Evolutionary conservation across 1,140 invertebrate genomes (phyloP), one percentile per base, ranked within the genome.

Genomic region (Pararge aegeria): DNA sequence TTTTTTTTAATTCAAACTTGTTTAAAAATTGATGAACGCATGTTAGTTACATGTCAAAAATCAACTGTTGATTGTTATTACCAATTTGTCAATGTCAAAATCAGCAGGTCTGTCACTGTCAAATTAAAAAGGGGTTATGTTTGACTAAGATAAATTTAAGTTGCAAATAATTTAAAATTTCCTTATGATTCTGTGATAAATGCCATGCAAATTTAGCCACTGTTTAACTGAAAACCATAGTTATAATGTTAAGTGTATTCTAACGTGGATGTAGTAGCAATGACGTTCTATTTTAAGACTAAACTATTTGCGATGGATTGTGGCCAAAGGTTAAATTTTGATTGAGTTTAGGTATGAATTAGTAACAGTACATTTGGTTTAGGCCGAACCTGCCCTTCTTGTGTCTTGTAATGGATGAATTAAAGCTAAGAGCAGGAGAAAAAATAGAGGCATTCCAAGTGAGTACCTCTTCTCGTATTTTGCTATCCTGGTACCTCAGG

Each of bases 301-400:
- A 72, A 70, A 67, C 78, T 82, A 81, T 84, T 76, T 78, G 73
- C 63, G 56, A 71, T 82, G 77, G 73, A 77, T 83, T 78, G 68
- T 66, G 82, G 80, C 75, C 85, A 88, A 88, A 88, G 85, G 85
- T 88, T 80, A 81, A 83, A 71, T 66, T 66, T 61, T 62, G 59
- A 61, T 62, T 64, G 80, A 75, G 73, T 86, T 82, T 83, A 64
- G 68, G 65, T 75, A 75, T 78, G 74, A 77, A 24, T 24, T 24
- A 74, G 78, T 79, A 74, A 66, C 59, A 66, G 55, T 73, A 62
- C 60, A 60, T 75, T 69, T 71, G 68, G 62, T 63, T 59, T 66
- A 76, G 62, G 61, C 56, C 59, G 56, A 72, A 63, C 66, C 70
- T 73, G 57, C 59, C 55, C 55, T 34, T 34, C 30, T 34, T 10